Conservation (phyloP, 2,888 invertebrate species). For the Dryococelus australis region DNA sequence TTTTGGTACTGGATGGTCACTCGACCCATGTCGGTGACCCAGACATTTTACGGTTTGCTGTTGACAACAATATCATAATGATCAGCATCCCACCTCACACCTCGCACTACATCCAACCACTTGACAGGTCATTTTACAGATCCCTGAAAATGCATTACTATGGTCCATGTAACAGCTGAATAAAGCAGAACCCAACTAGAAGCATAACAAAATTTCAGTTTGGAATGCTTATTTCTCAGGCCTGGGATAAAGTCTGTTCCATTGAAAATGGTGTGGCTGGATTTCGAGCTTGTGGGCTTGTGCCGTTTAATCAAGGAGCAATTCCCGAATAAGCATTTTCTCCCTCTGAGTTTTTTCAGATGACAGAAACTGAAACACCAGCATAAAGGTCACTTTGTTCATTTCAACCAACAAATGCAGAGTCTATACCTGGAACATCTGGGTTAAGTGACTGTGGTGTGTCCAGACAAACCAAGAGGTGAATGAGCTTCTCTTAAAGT, state of each 20-base stretch:
- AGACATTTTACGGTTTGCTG: too few relatives aligned
- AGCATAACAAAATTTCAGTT: conserved; percentile 46
- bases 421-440: too few relatives aligned
- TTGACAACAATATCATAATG: too few relatives aligned
- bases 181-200: too few relatives aligned
- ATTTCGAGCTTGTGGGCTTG: conserved; percentile 19
- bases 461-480: not conserved
- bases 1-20: too few relatives aligned
- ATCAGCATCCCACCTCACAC: conserved; percentile 52
- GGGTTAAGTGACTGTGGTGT: too few relatives aligned
- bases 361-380: not conserved
- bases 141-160: conserved; percentile 49
- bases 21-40: too few relatives aligned
- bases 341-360: conserved; percentile 17
- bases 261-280: not conserved
- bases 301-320: not conserved
- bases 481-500: not conserved
- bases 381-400: not conserved
- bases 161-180: too few relatives aligned
- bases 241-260: conserved; percentile 29
- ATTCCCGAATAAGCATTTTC: conserved; percentile 24
- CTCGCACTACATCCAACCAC: conserved; percentile 50
- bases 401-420: too few relatives aligned
- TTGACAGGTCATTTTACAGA: conserved; percentile 51
- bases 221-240: conserved; percentile 41